phyloP scores from a whole-genome alignment of 2,797 vertebrate genomes.

The Falco concolor region DNA sequence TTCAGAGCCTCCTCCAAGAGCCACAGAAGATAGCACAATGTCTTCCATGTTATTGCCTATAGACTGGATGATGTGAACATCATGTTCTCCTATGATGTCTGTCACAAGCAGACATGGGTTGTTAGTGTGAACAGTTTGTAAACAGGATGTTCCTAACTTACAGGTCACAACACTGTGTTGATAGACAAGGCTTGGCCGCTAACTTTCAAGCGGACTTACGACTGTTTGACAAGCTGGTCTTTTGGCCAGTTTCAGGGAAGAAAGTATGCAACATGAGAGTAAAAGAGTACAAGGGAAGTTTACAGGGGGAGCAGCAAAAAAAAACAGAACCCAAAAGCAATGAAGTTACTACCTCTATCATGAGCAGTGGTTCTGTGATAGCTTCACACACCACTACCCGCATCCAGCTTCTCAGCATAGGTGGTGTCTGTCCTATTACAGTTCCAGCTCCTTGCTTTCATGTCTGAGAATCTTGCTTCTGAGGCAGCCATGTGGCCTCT shows the following conservation, averaged over 20 bases:
- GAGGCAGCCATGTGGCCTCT: not conserved
- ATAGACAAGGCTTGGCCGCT: not conserved
- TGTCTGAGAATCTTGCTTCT: not conserved
- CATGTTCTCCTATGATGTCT: not conserved
- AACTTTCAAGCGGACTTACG: not conserved
- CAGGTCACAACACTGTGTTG: not conserved
- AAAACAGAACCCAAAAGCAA: accelerated
- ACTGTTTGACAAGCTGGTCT: not conserved
- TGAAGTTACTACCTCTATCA: not conserved
- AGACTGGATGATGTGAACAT: not conserved
- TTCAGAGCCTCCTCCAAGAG: not conserved
- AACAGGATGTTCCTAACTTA: not conserved
- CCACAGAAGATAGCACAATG: not conserved
- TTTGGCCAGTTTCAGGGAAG: not conserved
- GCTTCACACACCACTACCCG: not conserved
- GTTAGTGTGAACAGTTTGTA: not conserved
- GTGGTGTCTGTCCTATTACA: not conserved
- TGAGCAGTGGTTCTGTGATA: not conserved
- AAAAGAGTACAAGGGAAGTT: not conserved
- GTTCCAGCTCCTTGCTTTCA: not conserved
- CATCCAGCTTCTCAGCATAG: not conserved
- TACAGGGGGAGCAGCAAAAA: not conserved
- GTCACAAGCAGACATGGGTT: not conserved
- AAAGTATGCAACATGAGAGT: not conserved
- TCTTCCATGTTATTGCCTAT: not conserved